A percentile compares a stretch with the other conserved stretches of the same genome.
phyloP scores from a whole-genome alignment of 2,888 invertebrate genomes.

The Xestobium rufovillosum region DNA sequence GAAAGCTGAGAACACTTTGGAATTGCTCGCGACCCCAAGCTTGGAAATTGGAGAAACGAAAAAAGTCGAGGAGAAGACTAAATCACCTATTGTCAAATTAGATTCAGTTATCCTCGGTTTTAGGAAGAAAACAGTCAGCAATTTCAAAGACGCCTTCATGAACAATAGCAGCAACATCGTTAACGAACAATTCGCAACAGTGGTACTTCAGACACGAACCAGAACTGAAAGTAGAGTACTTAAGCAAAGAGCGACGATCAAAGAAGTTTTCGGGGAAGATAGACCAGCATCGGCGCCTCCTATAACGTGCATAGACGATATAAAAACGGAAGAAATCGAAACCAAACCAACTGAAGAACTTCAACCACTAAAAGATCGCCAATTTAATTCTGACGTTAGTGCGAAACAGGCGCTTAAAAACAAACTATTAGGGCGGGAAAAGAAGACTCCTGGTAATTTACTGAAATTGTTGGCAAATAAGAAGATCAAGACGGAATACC shows the following conservation, averaged over 20 bases:
- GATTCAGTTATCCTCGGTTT: slow-evolving; percentile 58
- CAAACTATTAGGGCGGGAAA: slow-evolving; percentile 26
- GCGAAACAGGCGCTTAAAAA: slow-evolving; percentile 29
- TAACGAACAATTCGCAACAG: slow-evolving; percentile 59
- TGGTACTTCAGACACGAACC: slow-evolving; percentile 66
- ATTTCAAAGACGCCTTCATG: slow-evolving; percentile 59
- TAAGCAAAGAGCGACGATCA: slow-evolving; percentile 69
- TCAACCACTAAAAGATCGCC: slow-evolving; percentile 32
- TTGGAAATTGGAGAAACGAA: slow-evolving; percentile 46
- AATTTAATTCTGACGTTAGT: background rate
- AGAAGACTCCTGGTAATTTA: slow-evolving; percentile 27
- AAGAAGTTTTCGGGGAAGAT: slow-evolving; percentile 75
- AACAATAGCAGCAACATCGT: slow-evolving; percentile 53
- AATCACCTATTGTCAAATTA: slow-evolving; percentile 41
- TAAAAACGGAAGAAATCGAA: slow-evolving; percentile 33
- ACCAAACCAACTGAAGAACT: slow-evolving; percentile 29
- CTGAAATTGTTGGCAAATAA: slow-evolving; percentile 31
- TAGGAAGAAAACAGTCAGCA: slow-evolving; percentile 60
- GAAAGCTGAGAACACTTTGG: slow-evolving; percentile 49
- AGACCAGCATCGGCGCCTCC: slow-evolving; percentile 79
- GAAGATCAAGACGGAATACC: slow-evolving; percentile 30
- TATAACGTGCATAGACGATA: slow-evolving; percentile 49
- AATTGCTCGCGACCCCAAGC: slow-evolving; percentile 59
- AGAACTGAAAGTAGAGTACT: slow-evolving; percentile 65
- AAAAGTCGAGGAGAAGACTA: slow-evolving; percentile 39